Base-by-base conservation (phyloP, 2,888 invertebrate genomes). In the Imbricaverruca yamaguchii region DNA sequence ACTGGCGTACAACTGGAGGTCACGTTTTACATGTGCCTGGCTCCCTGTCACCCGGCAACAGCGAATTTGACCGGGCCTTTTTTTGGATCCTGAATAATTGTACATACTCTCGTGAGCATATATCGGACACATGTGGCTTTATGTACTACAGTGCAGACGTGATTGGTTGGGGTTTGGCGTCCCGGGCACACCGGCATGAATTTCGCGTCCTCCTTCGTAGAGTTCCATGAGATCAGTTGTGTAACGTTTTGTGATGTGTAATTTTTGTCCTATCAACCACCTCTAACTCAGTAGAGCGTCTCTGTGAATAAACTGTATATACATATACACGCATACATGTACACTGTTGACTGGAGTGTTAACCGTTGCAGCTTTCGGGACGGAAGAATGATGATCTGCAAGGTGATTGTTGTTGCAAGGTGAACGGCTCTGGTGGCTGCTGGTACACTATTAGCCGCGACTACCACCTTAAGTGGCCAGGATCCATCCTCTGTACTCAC, bases 161-260 rank as follows among this genome's bases (percentile, higher is more conserved):
- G 67, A 13, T 25, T 67, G n/a, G 63, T 65, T 67, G 25, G 67
- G 25, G 23, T 67, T 67, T 67, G 67, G 59, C 67, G 67, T 67
- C 21, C 59, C 67, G 67, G 67, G n/a, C n/a, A n/a, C n/a, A n/a
- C 21, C 74, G 39, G 74, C 18, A 21, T 39, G 74, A 21, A 21
- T 23, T 67, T 67, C 13, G 67, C 67, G 59, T 61, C 59, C 67
- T 67, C 67, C 25, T 67, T 39, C 39, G 67, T 67, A 67, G 67
- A 67, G 67, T 67, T 67, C 67, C 67, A 67, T 67, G 67, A 25
- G 67, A 67, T 67, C 67, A 13, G 9, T 74, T 74, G 74, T 74
- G 74, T 74, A 74, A 74, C 55, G 74, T 74, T 74, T 74, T 74
- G 74, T 74, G 74, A 74, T 74, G 74, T 74, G 74, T 74, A 74